Percentiles rank a stretch among this genome's conserved stretches.
Evolutionary conservation across 1,140 invertebrate species (phyloP).

Genomic region (Proctacanthus coquilletti): DNA sequence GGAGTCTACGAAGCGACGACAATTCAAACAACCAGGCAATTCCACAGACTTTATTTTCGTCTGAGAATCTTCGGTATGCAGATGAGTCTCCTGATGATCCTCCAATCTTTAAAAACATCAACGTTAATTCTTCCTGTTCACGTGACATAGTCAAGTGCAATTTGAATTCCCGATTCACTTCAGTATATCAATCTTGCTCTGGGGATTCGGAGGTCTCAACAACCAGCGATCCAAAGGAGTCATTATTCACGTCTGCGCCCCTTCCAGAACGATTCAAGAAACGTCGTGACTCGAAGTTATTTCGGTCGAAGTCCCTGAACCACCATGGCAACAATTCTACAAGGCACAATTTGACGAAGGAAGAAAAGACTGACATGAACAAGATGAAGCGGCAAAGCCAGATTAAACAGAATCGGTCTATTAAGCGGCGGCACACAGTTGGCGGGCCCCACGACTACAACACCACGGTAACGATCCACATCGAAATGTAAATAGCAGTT

Average conservation of each 20-base stretch:
- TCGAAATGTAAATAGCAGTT: too few relatives aligned
- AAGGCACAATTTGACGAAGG: conserved; percentile 46
- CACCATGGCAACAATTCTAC: conserved; percentile 15
- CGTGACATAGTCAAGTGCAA: too few relatives aligned
- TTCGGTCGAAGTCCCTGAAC: conserved; percentile 27
- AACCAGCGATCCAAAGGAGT: conserved; percentile 27
- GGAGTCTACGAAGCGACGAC: conserved; percentile 36
- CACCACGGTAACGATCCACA: conserved; percentile 19
- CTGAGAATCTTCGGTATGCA: conserved; percentile 35
- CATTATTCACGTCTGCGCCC: conserved; percentile 19
- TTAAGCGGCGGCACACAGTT: conserved; percentile 80
- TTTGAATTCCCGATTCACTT: conserved; percentile 10
- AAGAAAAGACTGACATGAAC: conserved; percentile 67
- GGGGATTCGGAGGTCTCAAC: conserved; percentile 29
- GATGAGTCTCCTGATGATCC: conserved; percentile 38
- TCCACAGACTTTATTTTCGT: conserved; percentile 23
- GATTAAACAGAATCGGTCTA: conserved; percentile 41
- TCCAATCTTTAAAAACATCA: too few relatives aligned
- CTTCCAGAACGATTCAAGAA: conserved; percentile 28
- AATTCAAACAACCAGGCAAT: conserved; percentile 25
- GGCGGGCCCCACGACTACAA: conserved; percentile 69
- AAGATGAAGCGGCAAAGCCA: conserved; percentile 50
- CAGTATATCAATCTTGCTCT: conserved; percentile 11
- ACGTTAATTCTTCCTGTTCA: too few relatives aligned
- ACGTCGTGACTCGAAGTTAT: conserved; percentile 26